Base-by-base conservation (phyloP, 2,888 invertebrate species). In the Melipona beecheii region DNA sequence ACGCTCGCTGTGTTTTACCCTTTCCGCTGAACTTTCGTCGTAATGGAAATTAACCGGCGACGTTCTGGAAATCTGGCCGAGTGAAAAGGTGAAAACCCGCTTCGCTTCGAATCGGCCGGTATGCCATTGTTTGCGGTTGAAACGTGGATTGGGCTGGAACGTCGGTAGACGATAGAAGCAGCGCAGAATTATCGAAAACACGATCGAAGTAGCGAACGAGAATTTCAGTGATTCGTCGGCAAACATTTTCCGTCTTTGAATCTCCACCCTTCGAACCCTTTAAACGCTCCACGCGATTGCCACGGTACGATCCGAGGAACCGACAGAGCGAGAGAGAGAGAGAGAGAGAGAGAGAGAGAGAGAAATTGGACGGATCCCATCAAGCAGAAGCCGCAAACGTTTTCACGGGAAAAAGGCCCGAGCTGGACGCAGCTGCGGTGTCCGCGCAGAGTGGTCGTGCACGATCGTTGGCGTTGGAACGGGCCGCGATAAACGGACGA, bases 371-470 rank as follows among this genome's bases (percentile, higher is more conserved):
- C 15, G 36, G 24, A 43, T 31, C 24, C 60, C 56, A 31, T 65
- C 27, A 24, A 64, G 62, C 58, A 70, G 70, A 50, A 79, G 43
- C 49, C 58, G 70, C 60, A 50, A 75, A 70, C 83, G 75, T 74
- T 84, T 69, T 60, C 74, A 31, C 62, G 50, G n/a, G 79, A 71
- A 85, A 80, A 77, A 83, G 58, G 15, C 62, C 24, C 19, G 31
- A 54, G 27, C 66, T 70, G 75, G 69, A 54, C 36, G 86, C 85
- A 85, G 85, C 85, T 80, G 85, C 85, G 36, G 79, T 72, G 79
- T 81, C 78, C 71, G 9, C 71, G 9, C 9, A 49, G 66, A 24
- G 62, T 70, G 62, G 77, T 81, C 79, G 86, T 77, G 80, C 78
- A 71, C 78, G 80, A 75, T 79, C 76, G 78, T 72, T 78, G 74